These are phyloP conservation scores for Ochlodes sylvanus DNA, from an alignment of 2,888 invertebrate genomes.

Conservation along the genomic window DNA sequence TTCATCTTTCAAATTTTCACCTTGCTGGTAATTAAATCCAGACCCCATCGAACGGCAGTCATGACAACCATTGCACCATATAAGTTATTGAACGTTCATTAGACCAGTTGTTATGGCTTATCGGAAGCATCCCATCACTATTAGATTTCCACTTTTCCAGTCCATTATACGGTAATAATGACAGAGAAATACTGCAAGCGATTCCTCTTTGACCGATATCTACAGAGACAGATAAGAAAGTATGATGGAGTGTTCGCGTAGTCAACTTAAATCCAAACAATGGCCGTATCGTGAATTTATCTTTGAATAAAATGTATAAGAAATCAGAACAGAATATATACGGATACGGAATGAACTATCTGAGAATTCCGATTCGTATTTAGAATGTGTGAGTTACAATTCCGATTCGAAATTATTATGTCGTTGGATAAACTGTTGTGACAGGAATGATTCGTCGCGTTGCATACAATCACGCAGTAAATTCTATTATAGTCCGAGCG, in stretches of 20 bases:
- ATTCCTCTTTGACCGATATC: not conserved
- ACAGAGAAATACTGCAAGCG: not conserved
- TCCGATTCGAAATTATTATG: conserved; percentile 37
- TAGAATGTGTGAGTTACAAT: conserved; percentile 28
- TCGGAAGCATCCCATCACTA: not conserved
- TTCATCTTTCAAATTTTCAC: too few relatives aligned
- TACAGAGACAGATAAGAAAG: not conserved
- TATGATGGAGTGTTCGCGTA: not conserved
- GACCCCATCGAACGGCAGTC: too few relatives aligned
- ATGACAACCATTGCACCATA: too few relatives aligned
- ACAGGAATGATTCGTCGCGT: conserved; percentile 37
- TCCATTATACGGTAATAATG: not conserved
- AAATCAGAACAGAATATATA: conserved; percentile 16
- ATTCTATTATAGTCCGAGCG: conserved; percentile 33
- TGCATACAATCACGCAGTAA: conserved; percentile 39
- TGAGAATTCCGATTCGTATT: conserved; percentile 32
- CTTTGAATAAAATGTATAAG: conserved; percentile 13
- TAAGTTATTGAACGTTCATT: too few relatives aligned
- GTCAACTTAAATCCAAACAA: not conserved
- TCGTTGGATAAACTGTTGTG: conserved; percentile 36
- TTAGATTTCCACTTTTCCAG: conserved; percentile 2
- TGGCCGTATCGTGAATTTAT: not conserved
- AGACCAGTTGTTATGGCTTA: too few relatives aligned
- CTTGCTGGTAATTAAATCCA: too few relatives aligned
- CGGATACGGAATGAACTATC: conserved; percentile 20